Conservation (phyloP, 2,113 vertebrate species). For the Terrapene triunguis region DNA sequence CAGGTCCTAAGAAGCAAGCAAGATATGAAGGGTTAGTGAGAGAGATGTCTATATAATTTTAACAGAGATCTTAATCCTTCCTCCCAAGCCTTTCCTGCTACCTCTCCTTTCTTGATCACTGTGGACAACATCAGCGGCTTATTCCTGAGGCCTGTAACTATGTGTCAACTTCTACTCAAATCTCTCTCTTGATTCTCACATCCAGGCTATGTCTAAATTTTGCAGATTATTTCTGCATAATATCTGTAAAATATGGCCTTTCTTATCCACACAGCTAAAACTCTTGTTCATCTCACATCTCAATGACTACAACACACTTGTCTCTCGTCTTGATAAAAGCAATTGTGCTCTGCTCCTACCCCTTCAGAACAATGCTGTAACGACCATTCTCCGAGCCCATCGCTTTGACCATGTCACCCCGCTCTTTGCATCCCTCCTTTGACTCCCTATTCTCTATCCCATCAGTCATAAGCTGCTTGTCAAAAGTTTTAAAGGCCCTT, state of each 20-base stretch:
- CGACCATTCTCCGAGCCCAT: fast-evolving
- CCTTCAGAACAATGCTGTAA: fast-evolving
- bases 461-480: not conserved
- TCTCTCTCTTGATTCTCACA: not conserved
- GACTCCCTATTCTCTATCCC: not conserved
- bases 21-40: not conserved
- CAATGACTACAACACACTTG: not conserved
- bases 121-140: not conserved
- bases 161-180: not conserved
- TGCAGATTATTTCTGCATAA: not conserved
- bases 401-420: fast-evolving
- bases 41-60: not conserved
- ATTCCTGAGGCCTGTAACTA: not conserved
- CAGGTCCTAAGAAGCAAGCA: not conserved
- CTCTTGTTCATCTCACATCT: not conserved
- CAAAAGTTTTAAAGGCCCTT: not conserved
- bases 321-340: fast-evolving
- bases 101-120: not conserved
- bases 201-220: not conserved
- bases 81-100: fast-evolving
- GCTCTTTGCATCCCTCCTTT: not conserved
- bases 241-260: no score
- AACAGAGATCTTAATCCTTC: not conserved
- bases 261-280: not conserved
- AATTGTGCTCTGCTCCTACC: no score